These are phyloP conservation scores for Sebastes itinus DNA, from an alignment of 2,797 vertebrate genomes.

Conservation along the genomic window DNA sequence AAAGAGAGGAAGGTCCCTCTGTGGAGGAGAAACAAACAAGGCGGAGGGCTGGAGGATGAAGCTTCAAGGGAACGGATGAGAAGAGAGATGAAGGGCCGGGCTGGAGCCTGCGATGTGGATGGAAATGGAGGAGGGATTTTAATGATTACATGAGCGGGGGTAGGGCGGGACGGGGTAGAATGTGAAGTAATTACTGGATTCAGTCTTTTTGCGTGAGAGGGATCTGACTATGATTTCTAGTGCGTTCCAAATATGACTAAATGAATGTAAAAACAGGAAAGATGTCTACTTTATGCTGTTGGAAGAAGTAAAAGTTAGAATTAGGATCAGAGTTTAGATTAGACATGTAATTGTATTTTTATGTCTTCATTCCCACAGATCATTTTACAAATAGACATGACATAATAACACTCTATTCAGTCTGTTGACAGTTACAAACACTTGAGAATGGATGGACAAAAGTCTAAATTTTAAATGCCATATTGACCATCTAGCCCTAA, in stretches of 20 bases:
- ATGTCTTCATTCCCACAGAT: background rate
- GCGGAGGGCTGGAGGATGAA: background rate
- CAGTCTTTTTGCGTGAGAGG: background rate
- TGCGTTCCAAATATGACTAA: background rate
- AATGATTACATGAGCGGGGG: background rate
- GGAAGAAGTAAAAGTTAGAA: background rate
- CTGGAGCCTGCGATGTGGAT: background rate
- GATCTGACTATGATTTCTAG: background rate
- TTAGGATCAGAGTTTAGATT: background rate
- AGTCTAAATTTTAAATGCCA: no score
- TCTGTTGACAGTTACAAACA: no score
- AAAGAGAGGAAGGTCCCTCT: background rate
- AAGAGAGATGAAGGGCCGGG: conserved; percentile 13
- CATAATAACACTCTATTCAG: background rate
- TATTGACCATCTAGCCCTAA: no score
- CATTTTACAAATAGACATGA: background rate
- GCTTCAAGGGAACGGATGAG: conserved; percentile 6
- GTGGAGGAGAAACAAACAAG: conserved; percentile 15
- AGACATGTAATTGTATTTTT: background rate
- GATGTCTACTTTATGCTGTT: background rate
- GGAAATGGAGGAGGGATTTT: conserved; percentile 27
- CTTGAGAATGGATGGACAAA: no score
- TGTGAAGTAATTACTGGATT: background rate
- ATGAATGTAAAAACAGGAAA: background rate
- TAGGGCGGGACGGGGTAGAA: background rate